These are phyloP conservation scores for Saturnia japonica DNA, from an alignment of 2,888 invertebrate genomes.

Conservation along the genomic window DNA sequence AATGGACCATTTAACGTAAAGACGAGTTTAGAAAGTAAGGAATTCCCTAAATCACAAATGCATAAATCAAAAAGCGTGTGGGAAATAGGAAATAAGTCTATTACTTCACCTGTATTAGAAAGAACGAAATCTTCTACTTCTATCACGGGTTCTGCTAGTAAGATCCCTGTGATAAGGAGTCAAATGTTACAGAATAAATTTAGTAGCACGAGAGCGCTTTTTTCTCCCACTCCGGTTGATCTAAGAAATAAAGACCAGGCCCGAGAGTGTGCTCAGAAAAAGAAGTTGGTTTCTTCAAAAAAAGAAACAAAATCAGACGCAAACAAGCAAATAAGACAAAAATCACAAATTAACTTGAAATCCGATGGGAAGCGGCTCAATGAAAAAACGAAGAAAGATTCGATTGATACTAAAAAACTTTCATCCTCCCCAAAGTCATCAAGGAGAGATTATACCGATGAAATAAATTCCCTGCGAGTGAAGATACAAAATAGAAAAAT, in stretches of 20 bases:
- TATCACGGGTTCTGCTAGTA: conserved; percentile 82
- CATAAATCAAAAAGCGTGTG: conserved; percentile 80
- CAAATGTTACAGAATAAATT: conserved; percentile 77
- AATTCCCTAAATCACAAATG: conserved; percentile 67
- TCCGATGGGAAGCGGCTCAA: conserved; percentile 63
- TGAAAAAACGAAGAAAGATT: conserved; percentile 71
- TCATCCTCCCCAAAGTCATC: conserved; percentile 60
- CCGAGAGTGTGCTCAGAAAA: conserved; percentile 81
- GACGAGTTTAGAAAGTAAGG: conserved; percentile 59
- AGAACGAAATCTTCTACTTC: conserved; percentile 78
- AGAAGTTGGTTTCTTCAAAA: conserved; percentile 59
- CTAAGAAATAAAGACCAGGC: conserved; percentile 79
- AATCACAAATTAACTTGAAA: conserved; percentile 71
- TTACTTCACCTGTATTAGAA: conserved; percentile 64
- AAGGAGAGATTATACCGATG: conserved; percentile 73
- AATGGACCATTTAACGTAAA: conserved; percentile 70
- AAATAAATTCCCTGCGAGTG: conserved; percentile 76
- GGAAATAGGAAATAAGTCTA: conserved; percentile 75
- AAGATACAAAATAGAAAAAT: conserved; percentile 76
- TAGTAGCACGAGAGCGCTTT: conserved; percentile 77
- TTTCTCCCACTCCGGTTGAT: conserved; percentile 82
- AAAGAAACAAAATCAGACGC: conserved; percentile 64
- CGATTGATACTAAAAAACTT: conserved; percentile 62
- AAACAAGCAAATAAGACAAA: conserved; percentile 73
- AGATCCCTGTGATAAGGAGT: conserved; percentile 83